Evolutionary conservation across 2,797 vertebrate genomes (phyloP), one percentile per base, ranked within the genome.

Genomic region (Holocentrus rufus): DNA sequence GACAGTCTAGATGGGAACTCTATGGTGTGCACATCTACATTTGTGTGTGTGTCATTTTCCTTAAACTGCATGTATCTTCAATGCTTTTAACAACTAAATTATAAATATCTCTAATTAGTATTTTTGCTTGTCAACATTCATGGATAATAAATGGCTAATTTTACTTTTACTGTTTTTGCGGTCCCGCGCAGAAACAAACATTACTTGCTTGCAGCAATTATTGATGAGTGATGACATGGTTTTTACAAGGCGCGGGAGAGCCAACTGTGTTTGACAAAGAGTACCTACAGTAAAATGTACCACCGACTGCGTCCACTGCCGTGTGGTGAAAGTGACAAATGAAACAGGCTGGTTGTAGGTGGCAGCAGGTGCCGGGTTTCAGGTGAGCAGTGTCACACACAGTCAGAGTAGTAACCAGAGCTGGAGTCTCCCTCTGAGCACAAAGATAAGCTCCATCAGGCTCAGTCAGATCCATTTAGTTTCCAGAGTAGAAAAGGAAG

Each of bases 311-410:
- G 7, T 25, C 54, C 22, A 68, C 31, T 60, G 70, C 56, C 6
- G 5, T 22, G 64, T 34, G 75, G 84, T 82, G 88, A 89, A 88
- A 89, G 90, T 90, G 83, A 91, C 79, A 87, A 85, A 81, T 53
- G 80, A 82, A 57, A 76, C 76, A 1, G 68, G 52, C 67, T 60
- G 56, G 67, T 83, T 80, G 84, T 69, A 81, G 85, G 53, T 86
- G 70, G 65, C 72, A 69, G 54, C 22, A 64, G 77, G 78, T 74
- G 74, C 69, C 34, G 11, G 79, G 82, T 88, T 79, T 85, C 88
- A 79, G 55, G 65, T 86, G 81, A 77, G 65, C 70, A 71, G 72
- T 65, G 75, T 81, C 68, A 60, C 27, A 60, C 27, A 25, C 60
- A 74, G 79, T 85, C 72, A 71, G 69, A 17, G 77, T 73, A 65